Evolutionary conservation across 2,888 invertebrate genomes (phyloP), one percentile per base, ranked within the genome.

Genomic region (Nemotelus pantherinus): DNA sequence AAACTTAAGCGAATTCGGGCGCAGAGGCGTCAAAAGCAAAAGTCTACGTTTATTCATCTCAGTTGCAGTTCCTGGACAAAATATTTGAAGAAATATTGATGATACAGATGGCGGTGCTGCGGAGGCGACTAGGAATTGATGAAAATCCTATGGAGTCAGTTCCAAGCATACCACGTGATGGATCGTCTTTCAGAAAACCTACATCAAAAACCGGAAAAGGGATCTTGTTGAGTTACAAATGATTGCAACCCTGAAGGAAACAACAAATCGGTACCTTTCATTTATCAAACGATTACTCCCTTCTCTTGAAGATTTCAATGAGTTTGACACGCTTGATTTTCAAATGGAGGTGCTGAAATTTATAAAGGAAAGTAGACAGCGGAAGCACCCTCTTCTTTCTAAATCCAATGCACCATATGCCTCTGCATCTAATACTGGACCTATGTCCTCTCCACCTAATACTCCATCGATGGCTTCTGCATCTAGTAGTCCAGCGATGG

Each of bases 41-140:
- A 58, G 2, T 25, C 58, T n/a, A 58, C 58, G n/a, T 58, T 58
- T 58, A 58, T 58, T 1, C 58, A 58, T 58, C 58, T 58, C 9
- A 58, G 58, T 58, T 7, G 58, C 58, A 58, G 58, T 25, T 58
- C 58, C 58, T 2, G 58, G 10, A 58, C 58, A 58, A 58, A n/a
- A 58, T 58, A 58, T 58, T 58, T 58, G 58, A 58, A 58, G 58
- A 58, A 58, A 58, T 9, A 25, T 25, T 25, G 25, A 25, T 25
- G 25, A 58, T n/a, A 58, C 2, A 58, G 58, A 58, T 50, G 50
- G 1, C 25, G 58, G n/a, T 58, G 58, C 25, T 1, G 58, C 6
- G n/a, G 4, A 58, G 9, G 58, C 25, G 4, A 58, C 9, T 58
- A 25, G 9, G 9, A 25, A 58, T 25, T n/a, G 25, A 58, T 58